Evolutionary conservation across 53 echinoderm and acorn worm species (phyloP).

Genomic region (Crossaster papposus): DNA sequence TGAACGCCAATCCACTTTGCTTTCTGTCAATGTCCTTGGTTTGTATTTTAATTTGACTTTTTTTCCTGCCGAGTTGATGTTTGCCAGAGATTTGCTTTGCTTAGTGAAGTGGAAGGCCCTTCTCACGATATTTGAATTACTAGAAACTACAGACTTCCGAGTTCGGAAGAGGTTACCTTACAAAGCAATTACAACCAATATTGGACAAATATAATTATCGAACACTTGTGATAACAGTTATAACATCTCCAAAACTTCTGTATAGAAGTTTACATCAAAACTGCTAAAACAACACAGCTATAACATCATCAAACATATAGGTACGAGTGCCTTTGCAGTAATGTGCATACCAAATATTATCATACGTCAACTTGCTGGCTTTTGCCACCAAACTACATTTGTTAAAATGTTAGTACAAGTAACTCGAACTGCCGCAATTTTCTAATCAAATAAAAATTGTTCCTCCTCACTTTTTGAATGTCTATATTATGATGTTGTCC

Average conservation of each 20-base stretch:
- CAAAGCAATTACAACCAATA: not conserved
- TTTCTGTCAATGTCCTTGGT: not conserved
- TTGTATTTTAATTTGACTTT: slow-evolving; percentile 14
- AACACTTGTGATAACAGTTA: too few relatives aligned
- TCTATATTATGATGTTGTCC: not conserved
- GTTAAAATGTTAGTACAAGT: not conserved
- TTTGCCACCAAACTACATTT: too few relatives aligned
- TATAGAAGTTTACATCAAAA: not conserved
- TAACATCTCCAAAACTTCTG: not conserved
- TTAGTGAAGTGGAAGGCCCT: slow-evolving; percentile 22
- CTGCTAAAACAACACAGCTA: not conserved
- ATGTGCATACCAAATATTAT: too few relatives aligned
- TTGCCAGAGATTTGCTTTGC: slow-evolving; percentile 13
- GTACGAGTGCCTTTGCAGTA: too few relatives aligned
- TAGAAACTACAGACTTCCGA: not conserved
- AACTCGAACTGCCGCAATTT: not conserved
- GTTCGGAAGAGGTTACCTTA: slow-evolving; percentile 4
- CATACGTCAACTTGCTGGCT: too few relatives aligned
- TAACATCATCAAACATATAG: not conserved
- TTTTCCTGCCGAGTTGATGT: not conserved
- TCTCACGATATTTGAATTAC: slow-evolving; percentile 31
- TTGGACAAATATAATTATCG: not conserved
- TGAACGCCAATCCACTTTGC: slow-evolving; percentile 18
- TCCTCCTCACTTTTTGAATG: not conserved
- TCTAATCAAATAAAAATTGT: not conserved